Evolutionary conservation across 1,140 invertebrate genomes (phyloP), one percentile per base, ranked within the genome.

Genomic region (Epicauta chinensis): DNA sequence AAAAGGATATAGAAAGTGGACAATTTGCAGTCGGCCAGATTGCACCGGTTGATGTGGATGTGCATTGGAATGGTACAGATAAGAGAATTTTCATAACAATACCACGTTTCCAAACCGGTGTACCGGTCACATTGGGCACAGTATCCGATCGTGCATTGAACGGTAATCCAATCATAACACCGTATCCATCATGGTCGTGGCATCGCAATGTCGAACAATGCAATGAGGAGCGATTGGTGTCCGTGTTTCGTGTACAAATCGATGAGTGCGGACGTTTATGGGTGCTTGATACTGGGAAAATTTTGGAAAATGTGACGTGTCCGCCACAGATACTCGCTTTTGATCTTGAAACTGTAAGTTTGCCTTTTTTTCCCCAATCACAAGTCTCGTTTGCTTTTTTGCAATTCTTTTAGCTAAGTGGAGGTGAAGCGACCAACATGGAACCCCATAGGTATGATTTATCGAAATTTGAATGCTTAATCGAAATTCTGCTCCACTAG

Each of bases 1-100:
- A 72, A 29, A 44, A 56, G 0, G 84, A 84, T 0, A 68, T 83
- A 16, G 59, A 63, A 0, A 75, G 65, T 1, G 74, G 77, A 1
- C 61, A 70, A 34, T 85, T 81, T 54, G 74, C 82, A 15, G 79
- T 77, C 0, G 81, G 78, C 15, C 75, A 75, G 36, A 75, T 79
- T 0, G 70, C 86, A 11, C 82, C 84, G 3, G 82, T 89, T 36
- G 86, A 88, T 64, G 77, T 84, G 1, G 84, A 87, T 56, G 79
- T 86, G 1, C 77, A 78, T 44, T 79, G 82, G 57, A 77, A 83
- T 84, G 67, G 53, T 36, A 56, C 37, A 13, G 50, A 57, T 5
- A 64, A 60, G 30, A 59, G 57, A 30, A 68, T 86, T 1, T 87
- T 88, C 50, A 69, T 86, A 0, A 78, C 84, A 0, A 78, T 84